Conservation (phyloP, 2,113 vertebrate species). For the Amphiprion ocellaris region DNA sequence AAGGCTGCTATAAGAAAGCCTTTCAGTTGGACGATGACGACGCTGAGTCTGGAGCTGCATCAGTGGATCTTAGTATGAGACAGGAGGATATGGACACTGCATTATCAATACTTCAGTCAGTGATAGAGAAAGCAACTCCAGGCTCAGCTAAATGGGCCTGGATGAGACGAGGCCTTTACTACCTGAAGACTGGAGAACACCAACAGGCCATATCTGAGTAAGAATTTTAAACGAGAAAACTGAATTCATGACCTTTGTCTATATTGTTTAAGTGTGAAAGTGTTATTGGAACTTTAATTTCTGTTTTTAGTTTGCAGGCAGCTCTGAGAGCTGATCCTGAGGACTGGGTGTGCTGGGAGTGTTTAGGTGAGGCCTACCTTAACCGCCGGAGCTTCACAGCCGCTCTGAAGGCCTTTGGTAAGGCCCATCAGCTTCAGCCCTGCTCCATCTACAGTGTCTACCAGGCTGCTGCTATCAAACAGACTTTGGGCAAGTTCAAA, state of each 20-base stretch:
- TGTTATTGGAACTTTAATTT: background rate
- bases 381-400: constrained; percentile 93
- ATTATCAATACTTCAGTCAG: constrained; percentile 88
- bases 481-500: constrained; percentile 92
- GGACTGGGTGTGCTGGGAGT: constrained; percentile 97
- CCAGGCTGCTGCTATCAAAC: constrained; percentile 93
- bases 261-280: background rate
- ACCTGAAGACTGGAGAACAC: constrained; percentile 90
- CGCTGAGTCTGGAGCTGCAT: constrained; percentile 90
- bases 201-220: constrained; percentile 93
- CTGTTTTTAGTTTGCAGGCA: constrained; percentile 91
- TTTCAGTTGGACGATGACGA: constrained; percentile 91
- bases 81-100: constrained; percentile 92
- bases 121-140: constrained; percentile 89
- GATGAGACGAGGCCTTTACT: constrained; percentile 93
- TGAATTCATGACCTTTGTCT: background rate
- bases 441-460: constrained; percentile 92
- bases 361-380: constrained; percentile 95
- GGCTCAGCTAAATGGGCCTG: constrained; percentile 97
- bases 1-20: constrained; percentile 96
- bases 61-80: constrained; percentile 92
- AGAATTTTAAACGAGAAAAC: constrained; percentile 51
- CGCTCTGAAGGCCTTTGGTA: constrained; percentile 93
- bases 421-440: constrained; percentile 92
- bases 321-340: constrained; percentile 95